phyloP scores from a whole-genome alignment of 2,113 vertebrate genomes.

The Phyllostomus discolor region DNA sequence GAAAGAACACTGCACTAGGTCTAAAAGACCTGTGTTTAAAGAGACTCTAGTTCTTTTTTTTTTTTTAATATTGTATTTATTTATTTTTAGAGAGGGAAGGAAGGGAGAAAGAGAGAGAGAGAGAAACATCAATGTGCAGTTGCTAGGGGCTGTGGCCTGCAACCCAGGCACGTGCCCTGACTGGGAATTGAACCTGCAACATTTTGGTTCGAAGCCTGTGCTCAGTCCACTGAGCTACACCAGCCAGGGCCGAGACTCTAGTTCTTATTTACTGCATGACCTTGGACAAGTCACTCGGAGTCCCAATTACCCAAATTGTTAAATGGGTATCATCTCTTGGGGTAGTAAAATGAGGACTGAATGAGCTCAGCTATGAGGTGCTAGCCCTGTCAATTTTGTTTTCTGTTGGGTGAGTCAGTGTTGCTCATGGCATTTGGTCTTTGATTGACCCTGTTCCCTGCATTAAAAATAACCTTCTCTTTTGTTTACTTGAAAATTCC shows the following conservation, averaged over 20 bases:
- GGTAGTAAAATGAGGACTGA: not conserved
- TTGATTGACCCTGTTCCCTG: not conserved
- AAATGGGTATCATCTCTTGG: not conserved
- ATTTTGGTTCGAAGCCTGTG: no score
- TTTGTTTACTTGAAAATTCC: not conserved
- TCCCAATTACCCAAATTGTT: not conserved
- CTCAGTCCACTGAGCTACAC: no score
- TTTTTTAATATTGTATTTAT: no score
- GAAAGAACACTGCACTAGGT: not conserved
- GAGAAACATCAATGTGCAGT: no score
- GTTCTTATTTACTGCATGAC: not conserved
- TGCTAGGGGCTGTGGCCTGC: no score
- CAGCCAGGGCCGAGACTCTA: not conserved
- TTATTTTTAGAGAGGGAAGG: no score
- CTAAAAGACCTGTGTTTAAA: not conserved
- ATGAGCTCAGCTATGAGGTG: not conserved
- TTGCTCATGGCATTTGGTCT: slow-evolving; percentile 12
- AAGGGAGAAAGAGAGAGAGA: no score
- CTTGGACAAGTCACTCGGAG: not conserved
- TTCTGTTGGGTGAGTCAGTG: not conserved
- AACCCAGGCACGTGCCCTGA: no score
- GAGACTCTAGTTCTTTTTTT: not conserved
- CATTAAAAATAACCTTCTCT: not conserved
- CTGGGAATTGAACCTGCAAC: no score
- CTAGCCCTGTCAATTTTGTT: not conserved